Evolutionary conservation across 2,888 invertebrate species (phyloP), one percentile per base, ranked within the genome.

Genomic region (Caenorhabditis macrosperma): DNA sequence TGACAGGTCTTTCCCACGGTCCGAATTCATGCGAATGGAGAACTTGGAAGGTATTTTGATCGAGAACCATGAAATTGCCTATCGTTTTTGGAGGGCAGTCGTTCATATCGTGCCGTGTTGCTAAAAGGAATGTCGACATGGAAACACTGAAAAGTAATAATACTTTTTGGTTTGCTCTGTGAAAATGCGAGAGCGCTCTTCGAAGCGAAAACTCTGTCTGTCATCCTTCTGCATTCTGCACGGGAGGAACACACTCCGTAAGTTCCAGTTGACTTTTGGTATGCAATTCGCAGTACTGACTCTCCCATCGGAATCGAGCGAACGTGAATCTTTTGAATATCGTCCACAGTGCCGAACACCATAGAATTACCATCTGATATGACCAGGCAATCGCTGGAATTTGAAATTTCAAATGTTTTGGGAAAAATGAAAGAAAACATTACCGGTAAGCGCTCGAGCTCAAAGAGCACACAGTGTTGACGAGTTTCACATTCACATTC

Each of bases 401-500:
- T n/a, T n/a, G n/a, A n/a, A n/a, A n/a, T n/a, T n/a, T n/a, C n/a
- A n/a, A n/a, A n/a, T n/a, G n/a, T n/a, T n/a, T n/a, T n/a, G n/a
- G n/a, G n/a, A n/a, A n/a, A n/a, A n/a, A n/a, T n/a, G n/a, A n/a
- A n/a, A n/a, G n/a, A n/a, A n/a, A n/a, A n/a, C 33, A 3, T 9
- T 17, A 85, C 79, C 96, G 95, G 91, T 97, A 99, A 0, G 96
- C 95, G 89, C 95, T 94, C 0, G 98, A 95, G 92, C 98, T 96
- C 22, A 99, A 92, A 0, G 96, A 96, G 92, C 98, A 98, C 96
- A 99, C 98, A 90, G 97, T 96, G 89, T 95, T 95, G 0, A 99
- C 92, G 83, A 92, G 91, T 78, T 91, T 91, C 69, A 93, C 84
- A 87, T 92, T 92, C 54, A 93, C 92, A 85, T 92, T 92, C 35